Evolutionary conservation across 2,797 vertebrate species (phyloP), one percentile per base, ranked within the genome.

Genomic region (Ptychadena robeensis): DNA sequence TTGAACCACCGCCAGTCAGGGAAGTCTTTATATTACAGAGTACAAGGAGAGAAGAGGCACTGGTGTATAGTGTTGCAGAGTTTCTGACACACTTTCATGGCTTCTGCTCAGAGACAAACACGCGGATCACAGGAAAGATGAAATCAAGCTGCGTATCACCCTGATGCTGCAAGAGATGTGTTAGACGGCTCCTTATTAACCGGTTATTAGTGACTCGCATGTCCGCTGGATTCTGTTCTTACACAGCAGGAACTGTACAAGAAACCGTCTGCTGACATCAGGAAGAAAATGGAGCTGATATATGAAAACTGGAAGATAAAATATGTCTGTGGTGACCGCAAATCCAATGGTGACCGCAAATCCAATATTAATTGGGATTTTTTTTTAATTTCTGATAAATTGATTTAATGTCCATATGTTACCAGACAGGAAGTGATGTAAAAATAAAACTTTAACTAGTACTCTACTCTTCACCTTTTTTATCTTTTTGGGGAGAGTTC

Each of bases 181-280:
- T 64, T 69, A 72, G 35, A 61, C 66, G 12, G 63, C 53, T 69
- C 69, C 81, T 70, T 77, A 82, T 76, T 82, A 82, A 77, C 81
- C 48, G 73, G 34, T 76, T 76, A 82, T 76, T 82, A 82, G 65
- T 70, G 11, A 66, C 22, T 82, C 28, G 34, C 12, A 65, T 69
- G 44, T 35, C 44, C 40, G n/a, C 59, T 53, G 53, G 32, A 37
- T 77, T 65, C 66, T 61, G 32, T 71, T 69, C 66, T 32, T 35
- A 40, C 65, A 59, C 65, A 68, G 73, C 35, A 4, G 35, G 81
- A 30, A 72, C 28, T 38, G 12, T 73, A 81, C 61, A 22, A 28
- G 30, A 38, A 57, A 14, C 70, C 38, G 67, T 66, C 57, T 81
- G 79, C 28, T 65, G 34, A 40, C 78, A 64, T 37, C 0, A 6